phyloP scores from a whole-genome alignment of 2,888 invertebrate genomes.

The Portevinia maculata region DNA sequence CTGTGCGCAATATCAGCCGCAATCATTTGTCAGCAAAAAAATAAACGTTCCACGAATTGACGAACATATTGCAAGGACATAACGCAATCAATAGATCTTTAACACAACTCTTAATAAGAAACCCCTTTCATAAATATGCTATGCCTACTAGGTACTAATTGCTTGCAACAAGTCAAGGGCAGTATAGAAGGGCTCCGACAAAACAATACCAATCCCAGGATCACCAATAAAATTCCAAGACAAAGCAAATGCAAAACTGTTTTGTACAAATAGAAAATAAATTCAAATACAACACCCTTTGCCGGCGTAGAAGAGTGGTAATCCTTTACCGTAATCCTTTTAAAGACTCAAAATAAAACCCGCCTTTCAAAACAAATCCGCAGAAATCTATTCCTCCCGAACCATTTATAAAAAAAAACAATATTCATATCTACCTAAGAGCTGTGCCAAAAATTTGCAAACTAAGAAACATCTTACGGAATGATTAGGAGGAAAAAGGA shows the following conservation, averaged over 20 bases:
- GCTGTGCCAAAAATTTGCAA: slow-evolving; percentile 59
- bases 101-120: slow-evolving; percentile 8
- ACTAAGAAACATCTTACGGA: slow-evolving; percentile 8
- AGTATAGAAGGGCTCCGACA: not conserved
- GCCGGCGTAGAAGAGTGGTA: slow-evolving; percentile 76
- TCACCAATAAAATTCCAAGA: slow-evolving; percentile 9
- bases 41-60: not conserved
- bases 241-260: slow-evolving; percentile 42
- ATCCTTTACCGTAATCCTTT: slow-evolving; percentile 82
- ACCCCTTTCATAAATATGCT: not conserved
- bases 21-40: not conserved
- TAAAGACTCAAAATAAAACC: slow-evolving; percentile 82
- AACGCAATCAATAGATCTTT: not conserved
- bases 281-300: slow-evolving; percentile 56
- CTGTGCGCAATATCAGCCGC: not conserved
- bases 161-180: slow-evolving; percentile 16
- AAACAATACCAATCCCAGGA: slow-evolving; percentile 5
- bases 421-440: slow-evolving; percentile 4
- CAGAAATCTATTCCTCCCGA: slow-evolving; percentile 5
- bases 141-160: too few species aligned
- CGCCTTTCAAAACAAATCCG: slow-evolving; percentile 77
- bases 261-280: slow-evolving; percentile 39
- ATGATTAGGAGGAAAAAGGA: slow-evolving; percentile 7
- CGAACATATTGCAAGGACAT: not conserved
- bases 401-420: slow-evolving; percentile 16